Evolutionary conservation across 2,113 vertebrate genomes (phyloP).

Genomic region (Cariama cristata): DNA sequence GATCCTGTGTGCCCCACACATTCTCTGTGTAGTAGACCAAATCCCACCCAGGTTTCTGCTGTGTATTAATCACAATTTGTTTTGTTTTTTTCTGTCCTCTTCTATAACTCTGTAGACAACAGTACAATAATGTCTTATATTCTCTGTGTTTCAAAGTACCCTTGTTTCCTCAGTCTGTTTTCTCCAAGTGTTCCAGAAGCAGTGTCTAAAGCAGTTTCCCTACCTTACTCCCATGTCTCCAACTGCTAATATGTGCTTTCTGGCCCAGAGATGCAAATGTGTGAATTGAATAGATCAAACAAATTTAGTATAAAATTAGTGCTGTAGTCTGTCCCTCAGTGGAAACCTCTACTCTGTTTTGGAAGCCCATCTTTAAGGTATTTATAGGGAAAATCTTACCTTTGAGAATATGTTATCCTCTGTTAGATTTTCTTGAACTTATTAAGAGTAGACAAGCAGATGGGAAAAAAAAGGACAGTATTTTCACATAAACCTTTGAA

Average conservation of each 20-base stretch:
- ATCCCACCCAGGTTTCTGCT: not conserved
- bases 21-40: not conserved
- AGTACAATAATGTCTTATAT: not conserved
- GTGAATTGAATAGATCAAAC: not conserved
- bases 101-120: not conserved
- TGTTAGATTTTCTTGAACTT: not conserved
- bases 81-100: not conserved
- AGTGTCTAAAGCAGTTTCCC: not conserved
- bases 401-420: not conserved
- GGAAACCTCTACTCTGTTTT: not conserved
- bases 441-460: not conserved
- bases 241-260: not conserved
- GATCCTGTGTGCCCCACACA: rapidly evolving
- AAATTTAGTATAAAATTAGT: not conserved
- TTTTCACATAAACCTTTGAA: not conserved
- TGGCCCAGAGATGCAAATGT: not conserved
- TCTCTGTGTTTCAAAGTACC: not conserved
- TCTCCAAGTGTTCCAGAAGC: not conserved
- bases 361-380: not conserved
- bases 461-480: not conserved
- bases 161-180: not conserved
- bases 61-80: not conserved
- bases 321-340: not conserved
- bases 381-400: not conserved
- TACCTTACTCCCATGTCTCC: not conserved